These are phyloP conservation scores for Coptodon rendalli DNA, from an alignment of 2,113 vertebrate species.

Conservation along the genomic window DNA sequence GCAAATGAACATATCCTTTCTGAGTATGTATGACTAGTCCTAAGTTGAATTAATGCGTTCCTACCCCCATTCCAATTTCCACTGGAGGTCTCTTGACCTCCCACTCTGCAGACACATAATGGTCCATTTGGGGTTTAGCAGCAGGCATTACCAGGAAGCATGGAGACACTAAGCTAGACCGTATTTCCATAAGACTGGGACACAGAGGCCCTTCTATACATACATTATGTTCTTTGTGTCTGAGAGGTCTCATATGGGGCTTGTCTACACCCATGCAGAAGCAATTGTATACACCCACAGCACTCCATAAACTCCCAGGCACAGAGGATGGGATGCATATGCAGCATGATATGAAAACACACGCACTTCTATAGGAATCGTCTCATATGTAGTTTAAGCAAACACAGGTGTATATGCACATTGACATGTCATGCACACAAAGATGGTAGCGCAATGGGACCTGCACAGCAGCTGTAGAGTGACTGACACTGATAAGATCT, in stretches of 20 bases:
- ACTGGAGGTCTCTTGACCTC: conserved; percentile 64
- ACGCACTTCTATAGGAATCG: background rate
- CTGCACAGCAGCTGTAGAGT: background rate
- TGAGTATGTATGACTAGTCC: conserved; percentile 2
- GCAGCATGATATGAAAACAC: background rate
- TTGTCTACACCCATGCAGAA: conserved; percentile 10
- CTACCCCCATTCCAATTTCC: conserved; percentile 56
- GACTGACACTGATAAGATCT: conserved; percentile 27
- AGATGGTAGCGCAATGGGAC: background rate
- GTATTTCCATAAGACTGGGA: conserved; percentile 71
- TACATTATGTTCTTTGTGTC: conserved; percentile 72
- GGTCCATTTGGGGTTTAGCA: conserved; percentile 66
- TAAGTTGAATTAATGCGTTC: conserved; percentile 60
- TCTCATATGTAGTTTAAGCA: background rate
- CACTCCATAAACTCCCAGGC: background rate
- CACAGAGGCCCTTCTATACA: conserved; percentile 64
- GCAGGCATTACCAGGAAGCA: conserved; percentile 51
- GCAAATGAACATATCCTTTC: conserved; percentile 8
- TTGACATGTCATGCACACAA: background rate
- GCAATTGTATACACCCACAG: background rate
- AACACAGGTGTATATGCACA: background rate
- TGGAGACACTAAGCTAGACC: conserved; percentile 47
- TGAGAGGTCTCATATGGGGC: conserved; percentile 50
- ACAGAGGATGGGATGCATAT: background rate
- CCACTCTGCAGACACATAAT: conserved; percentile 64